Conservation (phyloP, 2,888 invertebrate genomes). For the Drosophila robusta region DNA sequence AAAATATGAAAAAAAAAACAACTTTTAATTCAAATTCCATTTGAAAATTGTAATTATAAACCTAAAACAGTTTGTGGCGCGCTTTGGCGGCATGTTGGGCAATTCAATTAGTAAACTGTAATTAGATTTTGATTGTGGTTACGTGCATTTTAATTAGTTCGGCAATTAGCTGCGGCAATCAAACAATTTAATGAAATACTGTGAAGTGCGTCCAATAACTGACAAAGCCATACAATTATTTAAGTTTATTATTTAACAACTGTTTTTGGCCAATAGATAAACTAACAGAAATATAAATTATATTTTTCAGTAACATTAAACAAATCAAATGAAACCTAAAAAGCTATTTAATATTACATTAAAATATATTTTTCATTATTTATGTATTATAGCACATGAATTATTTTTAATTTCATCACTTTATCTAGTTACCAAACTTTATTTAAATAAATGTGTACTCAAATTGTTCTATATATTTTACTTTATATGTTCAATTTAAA, state of each 20-base stretch:
- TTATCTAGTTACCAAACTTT: too few species aligned
- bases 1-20: constrained; percentile 2
- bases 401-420: too few species aligned
- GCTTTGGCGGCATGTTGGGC: background rate
- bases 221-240: background rate
- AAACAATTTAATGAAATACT: constrained; percentile 1
- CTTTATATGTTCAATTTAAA: background rate
- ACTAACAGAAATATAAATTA: too few species aligned
- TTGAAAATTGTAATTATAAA: constrained; percentile 18
- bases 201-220: background rate
- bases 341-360: too few species aligned
- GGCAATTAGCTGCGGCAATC: constrained; percentile 11
- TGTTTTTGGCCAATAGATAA: too few species aligned
- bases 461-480: background rate
- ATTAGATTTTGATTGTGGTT: constrained; percentile 55
- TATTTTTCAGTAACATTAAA: too few species aligned
- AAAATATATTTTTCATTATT: too few species aligned
- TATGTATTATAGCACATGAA: too few species aligned
- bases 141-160: constrained; percentile 50
- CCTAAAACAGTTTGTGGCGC: constrained; percentile 5
- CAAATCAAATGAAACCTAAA: too few species aligned
- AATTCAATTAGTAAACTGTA: constrained; percentile 43
- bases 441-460: too few species aligned
- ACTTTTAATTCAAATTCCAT: background rate
- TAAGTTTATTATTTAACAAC: background rate